These are phyloP conservation scores for Pseudotriccus pelzelni DNA, from an alignment of 2,797 vertebrate species.

Conservation along the genomic window DNA sequence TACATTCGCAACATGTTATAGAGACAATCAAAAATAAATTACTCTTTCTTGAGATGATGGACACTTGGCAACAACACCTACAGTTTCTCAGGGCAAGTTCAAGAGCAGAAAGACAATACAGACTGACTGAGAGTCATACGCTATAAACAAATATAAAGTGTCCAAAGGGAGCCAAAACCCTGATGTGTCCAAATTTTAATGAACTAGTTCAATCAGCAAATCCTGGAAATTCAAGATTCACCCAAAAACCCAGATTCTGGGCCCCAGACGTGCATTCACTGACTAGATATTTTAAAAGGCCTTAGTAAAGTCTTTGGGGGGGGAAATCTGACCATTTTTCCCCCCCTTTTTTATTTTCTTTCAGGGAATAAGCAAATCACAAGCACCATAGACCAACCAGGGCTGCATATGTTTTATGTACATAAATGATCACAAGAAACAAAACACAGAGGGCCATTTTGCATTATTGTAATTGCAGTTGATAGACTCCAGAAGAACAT, in stretches of 20 bases:
- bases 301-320: background rate
- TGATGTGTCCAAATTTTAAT: constrained; percentile 21
- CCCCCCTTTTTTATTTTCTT: background rate
- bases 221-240: background rate
- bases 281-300: background rate
- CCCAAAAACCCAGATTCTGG: background rate
- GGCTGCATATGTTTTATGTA: background rate
- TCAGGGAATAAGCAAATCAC: background rate
- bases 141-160: background rate
- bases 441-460: background rate
- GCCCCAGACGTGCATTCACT: background rate
- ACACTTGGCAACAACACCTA: background rate
- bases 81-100: background rate
- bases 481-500: background rate
- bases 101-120: constrained; percentile 4
- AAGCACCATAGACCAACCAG: background rate
- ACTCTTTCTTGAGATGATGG: background rate
- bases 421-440: background rate
- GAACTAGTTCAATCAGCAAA: background rate
- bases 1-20: background rate
- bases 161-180: constrained; percentile 16
- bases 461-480: background rate
- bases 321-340: background rate
- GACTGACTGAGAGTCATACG: background rate
- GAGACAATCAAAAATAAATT: constrained; percentile 1